Evolutionary conservation across 2,888 invertebrate genomes (phyloP).

Genomic region (Patella depressa): DNA sequence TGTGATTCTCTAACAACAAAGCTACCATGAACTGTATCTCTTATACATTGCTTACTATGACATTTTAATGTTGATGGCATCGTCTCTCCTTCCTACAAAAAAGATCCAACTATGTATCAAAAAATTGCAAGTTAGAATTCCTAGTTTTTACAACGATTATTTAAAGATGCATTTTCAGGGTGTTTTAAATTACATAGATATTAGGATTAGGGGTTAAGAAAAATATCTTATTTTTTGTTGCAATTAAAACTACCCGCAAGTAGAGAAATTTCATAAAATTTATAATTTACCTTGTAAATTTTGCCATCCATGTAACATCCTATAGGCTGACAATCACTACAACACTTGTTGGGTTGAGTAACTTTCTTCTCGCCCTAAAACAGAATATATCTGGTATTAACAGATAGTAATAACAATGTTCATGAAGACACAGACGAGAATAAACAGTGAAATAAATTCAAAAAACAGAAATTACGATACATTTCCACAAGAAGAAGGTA

Average conservation of each 20-base stretch:
- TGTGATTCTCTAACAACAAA: constrained; percentile 47
- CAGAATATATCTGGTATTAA: not conserved
- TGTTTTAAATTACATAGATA: not conserved
- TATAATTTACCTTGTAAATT: constrained; percentile 47
- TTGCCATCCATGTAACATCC: constrained; percentile 54
- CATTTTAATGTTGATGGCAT: constrained; percentile 44
- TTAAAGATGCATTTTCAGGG: too few relatives aligned
- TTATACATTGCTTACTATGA: constrained; percentile 47
- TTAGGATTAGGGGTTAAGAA: not conserved
- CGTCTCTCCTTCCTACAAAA: constrained; percentile 40
- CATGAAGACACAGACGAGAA: constrained; percentile 13
- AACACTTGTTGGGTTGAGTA: constrained; percentile 42
- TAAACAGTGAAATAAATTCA: not conserved
- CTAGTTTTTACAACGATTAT: too few relatives aligned
- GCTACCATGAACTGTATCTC: constrained; percentile 32
- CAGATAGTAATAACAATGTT: not conserved
- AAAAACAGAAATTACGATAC: not conserved
- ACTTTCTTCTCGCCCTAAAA: constrained; percentile 46
- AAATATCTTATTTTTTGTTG: too few relatives aligned
- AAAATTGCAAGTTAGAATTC: too few relatives aligned
- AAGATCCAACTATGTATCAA: not conserved
- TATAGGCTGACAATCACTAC: constrained; percentile 48
- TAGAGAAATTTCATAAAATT: not conserved
- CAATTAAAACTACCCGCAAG: too few relatives aligned
- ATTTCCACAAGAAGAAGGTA: too few relatives aligned